These are phyloP conservation scores for Microtus richardsoni DNA, from an alignment of 2,113 vertebrate genomes.

Conservation along the genomic window DNA sequence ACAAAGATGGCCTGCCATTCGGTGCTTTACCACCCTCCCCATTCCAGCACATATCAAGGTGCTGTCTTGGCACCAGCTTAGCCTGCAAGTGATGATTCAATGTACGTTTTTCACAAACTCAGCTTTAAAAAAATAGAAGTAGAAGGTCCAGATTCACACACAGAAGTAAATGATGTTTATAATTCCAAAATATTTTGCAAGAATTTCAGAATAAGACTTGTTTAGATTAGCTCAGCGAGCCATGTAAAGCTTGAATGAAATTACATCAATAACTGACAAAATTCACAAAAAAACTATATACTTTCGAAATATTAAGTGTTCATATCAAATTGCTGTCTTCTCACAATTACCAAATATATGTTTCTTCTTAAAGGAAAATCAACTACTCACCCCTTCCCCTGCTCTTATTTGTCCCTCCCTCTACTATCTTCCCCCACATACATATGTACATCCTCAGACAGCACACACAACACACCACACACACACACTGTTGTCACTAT, in stretches of 20 bases:
- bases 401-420: background rate
- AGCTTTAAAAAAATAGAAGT: constrained; percentile 44
- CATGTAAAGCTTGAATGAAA: constrained; percentile 36
- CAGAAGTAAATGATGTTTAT: constrained; percentile 40
- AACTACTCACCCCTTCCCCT: background rate
- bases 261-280: constrained; percentile 41
- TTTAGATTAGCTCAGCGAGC: constrained; percentile 43
- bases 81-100: constrained; percentile 45
- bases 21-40: background rate
- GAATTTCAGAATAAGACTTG: constrained; percentile 34
- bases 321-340: background rate
- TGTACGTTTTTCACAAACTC: constrained; percentile 57
- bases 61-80: background rate
- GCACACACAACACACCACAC: background rate
- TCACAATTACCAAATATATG: constrained; percentile 38
- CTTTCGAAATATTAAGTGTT: constrained; percentile 47
- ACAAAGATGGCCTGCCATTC: background rate
- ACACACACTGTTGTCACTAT: background rate
- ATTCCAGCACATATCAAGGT: background rate
- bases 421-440: background rate
- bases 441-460: background rate
- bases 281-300: constrained; percentile 59
- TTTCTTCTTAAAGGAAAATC: background rate
- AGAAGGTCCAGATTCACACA: constrained; percentile 37
- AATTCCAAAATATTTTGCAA: constrained; percentile 40